Conservation (phyloP, 35 echinoderm and acorn worm species). For the Antedon bifida region DNA sequence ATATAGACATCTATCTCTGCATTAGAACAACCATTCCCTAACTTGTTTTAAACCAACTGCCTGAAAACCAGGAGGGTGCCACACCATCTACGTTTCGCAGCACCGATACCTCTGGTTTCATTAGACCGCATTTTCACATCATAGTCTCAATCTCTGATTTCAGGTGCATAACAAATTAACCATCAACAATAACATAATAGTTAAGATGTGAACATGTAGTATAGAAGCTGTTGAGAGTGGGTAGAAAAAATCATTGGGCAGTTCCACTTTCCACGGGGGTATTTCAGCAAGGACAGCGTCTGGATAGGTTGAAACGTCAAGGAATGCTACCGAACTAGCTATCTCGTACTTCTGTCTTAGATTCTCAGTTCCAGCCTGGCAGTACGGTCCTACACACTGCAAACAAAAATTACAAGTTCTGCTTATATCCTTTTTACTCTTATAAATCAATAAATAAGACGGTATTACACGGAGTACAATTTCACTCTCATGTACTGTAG, state of each 20-base stretch:
- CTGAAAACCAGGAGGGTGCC: no score
- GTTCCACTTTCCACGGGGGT: slow-evolving; percentile 47
- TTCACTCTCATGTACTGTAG: neutral
- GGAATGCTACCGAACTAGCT: slow-evolving; percentile 57
- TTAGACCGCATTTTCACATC: no score
- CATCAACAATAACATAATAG: neutral
- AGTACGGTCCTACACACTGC: slow-evolving; percentile 82
- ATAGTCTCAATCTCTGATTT: neutral
- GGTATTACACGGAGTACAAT: neutral
- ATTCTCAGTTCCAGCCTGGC: slow-evolving; percentile 47
- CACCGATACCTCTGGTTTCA: no score
- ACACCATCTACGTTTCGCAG: no score
- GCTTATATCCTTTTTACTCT: neutral
- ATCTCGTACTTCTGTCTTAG: slow-evolving; percentile 75
- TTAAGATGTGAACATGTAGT: neutral
- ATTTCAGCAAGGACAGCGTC: slow-evolving; percentile 41
- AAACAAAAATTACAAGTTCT: neutral
- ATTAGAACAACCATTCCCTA: no score
- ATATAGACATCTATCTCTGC: no score
- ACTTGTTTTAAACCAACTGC: no score
- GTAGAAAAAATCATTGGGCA: slow-evolving; percentile 98
- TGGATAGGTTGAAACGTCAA: slow-evolving; percentile 65
- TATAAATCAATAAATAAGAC: no score
- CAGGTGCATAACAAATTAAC: neutral
- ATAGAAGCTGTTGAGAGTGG: slow-evolving; percentile 25